Evolutionary conservation across 2,888 invertebrate genomes (phyloP).

Genomic region (Syritta pipiens): DNA sequence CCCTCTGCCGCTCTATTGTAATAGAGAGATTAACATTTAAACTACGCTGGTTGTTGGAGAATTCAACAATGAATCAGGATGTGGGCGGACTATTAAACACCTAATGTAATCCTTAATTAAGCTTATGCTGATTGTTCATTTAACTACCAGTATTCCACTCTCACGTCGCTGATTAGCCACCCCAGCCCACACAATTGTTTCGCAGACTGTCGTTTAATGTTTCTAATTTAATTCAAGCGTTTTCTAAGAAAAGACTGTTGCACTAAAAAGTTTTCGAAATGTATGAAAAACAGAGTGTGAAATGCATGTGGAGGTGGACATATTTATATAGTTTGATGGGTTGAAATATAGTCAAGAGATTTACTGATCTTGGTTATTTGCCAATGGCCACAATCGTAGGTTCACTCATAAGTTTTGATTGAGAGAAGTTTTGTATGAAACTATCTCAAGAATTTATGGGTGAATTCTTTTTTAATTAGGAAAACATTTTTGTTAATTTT

Average conservation of each 20-base stretch:
- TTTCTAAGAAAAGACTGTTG: constrained; percentile 1
- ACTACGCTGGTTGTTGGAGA: constrained; percentile 21
- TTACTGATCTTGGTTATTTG: no score
- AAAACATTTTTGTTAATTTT: no score
- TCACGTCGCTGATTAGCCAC: constrained; percentile 22
- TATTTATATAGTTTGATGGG: no score
- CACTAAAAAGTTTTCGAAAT: no score
- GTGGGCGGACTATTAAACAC: constrained; percentile 56
- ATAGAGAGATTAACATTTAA: constrained; percentile 51
- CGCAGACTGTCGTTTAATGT: constrained; percentile 8
- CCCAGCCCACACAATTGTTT: constrained; percentile 30
- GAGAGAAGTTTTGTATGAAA: no score
- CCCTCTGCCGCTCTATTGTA: constrained; percentile 2
- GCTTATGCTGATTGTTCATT: constrained; percentile 44
- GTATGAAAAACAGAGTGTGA: no score
- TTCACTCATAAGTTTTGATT: no score
- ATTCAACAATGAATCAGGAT: constrained; percentile 37
- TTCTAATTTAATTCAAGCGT: constrained; percentile 50
- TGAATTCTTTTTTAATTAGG: no score
- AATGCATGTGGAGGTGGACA: no score
- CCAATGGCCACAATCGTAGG: no score
- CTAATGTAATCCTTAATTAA: constrained; percentile 60
- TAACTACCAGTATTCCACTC: neutral
- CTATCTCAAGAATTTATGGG: no score
- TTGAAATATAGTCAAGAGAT: no score